A percentile compares a stretch with the other conserved stretches of the same genome.
Evolutionary conservation across 1,140 invertebrate genomes (phyloP).

Genomic region (Panulirus ornatus): DNA sequence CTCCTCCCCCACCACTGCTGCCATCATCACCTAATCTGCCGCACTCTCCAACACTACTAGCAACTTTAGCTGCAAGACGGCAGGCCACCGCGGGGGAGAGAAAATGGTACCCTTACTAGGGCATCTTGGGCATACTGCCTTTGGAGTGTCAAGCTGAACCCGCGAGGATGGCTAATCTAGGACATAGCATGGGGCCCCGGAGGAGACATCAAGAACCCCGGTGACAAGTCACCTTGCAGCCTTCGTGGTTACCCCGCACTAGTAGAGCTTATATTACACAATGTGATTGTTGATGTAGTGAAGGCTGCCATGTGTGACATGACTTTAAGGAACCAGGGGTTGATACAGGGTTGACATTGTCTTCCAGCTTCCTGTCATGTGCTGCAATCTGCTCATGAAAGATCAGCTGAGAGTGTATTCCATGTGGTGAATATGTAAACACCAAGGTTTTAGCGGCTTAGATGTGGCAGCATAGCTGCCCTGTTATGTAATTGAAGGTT

Average conservation of each 20-base stretch:
- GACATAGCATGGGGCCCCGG: conserved; percentile 45
- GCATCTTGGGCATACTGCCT: conserved; percentile 55
- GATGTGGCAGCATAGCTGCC: conserved; percentile 73
- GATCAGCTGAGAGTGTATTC: conserved; percentile 70
- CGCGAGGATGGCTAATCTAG: conserved; percentile 25
- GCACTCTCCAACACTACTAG: conserved; percentile 55
- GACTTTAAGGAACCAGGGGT: conserved; percentile 53
- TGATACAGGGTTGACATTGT: conserved; percentile 69
- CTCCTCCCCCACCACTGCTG: conserved; percentile 47
- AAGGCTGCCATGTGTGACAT: conserved; percentile 62
- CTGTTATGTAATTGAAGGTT: conserved; percentile 73
- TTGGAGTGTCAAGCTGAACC: conserved; percentile 59
- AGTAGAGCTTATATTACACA: conserved; percentile 71
- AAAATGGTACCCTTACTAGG: conserved; percentile 74
- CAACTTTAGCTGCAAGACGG: conserved; percentile 57
- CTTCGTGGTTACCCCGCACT: conserved; percentile 68
- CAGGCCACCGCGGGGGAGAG: conserved; percentile 73
- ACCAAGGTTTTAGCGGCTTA: conserved; percentile 68
- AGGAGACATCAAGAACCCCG: conserved; percentile 61
- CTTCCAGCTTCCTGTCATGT: conserved; percentile 72
- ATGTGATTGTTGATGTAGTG: conserved; percentile 72
- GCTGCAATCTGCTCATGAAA: conserved; percentile 68
- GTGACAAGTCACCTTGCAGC: conserved; percentile 61
- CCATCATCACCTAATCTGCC: conserved; percentile 41
- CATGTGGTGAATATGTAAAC: conserved; percentile 69